Base-by-base conservation (phyloP, 1,140 invertebrate genomes). In the Anastatus disparis region DNA sequence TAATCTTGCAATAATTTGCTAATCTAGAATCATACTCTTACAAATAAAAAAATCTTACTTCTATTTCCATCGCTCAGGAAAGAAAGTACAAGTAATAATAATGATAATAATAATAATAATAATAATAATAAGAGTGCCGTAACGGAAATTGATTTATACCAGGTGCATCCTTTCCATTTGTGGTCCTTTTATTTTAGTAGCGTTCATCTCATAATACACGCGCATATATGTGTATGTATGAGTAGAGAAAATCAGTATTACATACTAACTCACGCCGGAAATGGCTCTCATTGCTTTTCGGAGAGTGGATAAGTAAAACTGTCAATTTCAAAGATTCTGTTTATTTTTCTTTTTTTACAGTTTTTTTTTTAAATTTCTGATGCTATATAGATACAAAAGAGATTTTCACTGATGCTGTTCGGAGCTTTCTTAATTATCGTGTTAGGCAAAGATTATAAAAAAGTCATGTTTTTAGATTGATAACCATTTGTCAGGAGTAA, bases 141-240 rank as follows among this genome's bases (percentile, higher is more conserved):
- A 75, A 74, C 74, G 70, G 63, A 72, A 75, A 78, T 50, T 76
- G 73, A 76, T 72, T 75, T 70, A 74, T 65, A 20, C 35, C 26
- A 4, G 29, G 48, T 8, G 22, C 17, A 59, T 71, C 55, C 20
- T 17, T n/a, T n/a, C n/a, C n/a, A n/a, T n/a, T n/a, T 52, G 20
- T 58, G 20, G 31, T 72, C 56, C 40, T 62, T 24, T 61, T 38
- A 65, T n/a, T n/a, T n/a, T n/a, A n/a, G 48, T 17, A 17, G 7
- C 24, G 17, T 17, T 3, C 3, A 13, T 15, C 3, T 10, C n/a
- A 71, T 71, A 72, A 46, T 22, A 40, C 50, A 63, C 63, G 2
- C 24, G 31, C 31, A 56, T 17, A 10, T 15, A 46, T 46, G 6
- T 27, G 8, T 13, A 38, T 12, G 17, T 12, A 8, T 29, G 9